Percentiles rank a stretch among this genome's conserved stretches.
Conservation (phyloP, 2,888 invertebrate species). For the Aleiodes leptofemur region DNA sequence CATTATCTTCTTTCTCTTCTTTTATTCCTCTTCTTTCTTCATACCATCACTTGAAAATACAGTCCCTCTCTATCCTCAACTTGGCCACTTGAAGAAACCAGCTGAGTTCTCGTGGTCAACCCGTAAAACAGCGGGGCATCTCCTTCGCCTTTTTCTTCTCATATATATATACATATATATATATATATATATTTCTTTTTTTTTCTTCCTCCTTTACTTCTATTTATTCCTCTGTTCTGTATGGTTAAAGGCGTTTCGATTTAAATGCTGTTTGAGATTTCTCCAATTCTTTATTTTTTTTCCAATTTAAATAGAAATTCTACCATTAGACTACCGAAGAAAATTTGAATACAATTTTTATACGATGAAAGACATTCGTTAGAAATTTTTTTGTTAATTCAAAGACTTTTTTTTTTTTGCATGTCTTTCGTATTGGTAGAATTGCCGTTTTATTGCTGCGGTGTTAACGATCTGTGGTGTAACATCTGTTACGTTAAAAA, state of each 20-base stretch:
- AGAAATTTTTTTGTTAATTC: too few relatives aligned
- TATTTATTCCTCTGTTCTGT: too few relatives aligned
- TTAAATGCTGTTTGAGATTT: too few relatives aligned
- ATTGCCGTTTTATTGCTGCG: background rate
- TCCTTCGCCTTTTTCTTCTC: constrained; percentile 29
- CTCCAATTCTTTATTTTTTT: too few relatives aligned
- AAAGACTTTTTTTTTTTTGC: background rate
- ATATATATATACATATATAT: constrained; percentile 14
- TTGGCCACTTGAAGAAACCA: constrained; percentile 40
- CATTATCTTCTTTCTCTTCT: constrained; percentile 49
- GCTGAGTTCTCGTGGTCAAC: constrained; percentile 52
- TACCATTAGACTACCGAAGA: too few relatives aligned
- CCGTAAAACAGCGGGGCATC: constrained; percentile 54
- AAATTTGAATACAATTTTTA: too few relatives aligned
- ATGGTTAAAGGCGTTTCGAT: too few relatives aligned
- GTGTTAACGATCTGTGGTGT: constrained; percentile 32
- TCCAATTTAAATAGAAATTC: background rate
- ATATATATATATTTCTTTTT: constrained; percentile 26
- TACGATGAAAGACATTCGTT: too few relatives aligned
- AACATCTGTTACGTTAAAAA: constrained; percentile 27
- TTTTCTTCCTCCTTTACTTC: constrained; percentile 2
- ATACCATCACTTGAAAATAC: constrained; percentile 13
- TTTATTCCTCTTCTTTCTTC: constrained; percentile 32
- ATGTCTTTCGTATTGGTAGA: background rate
- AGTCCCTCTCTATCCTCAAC: constrained; percentile 34